Evolutionary conservation across 2,113 vertebrate species (phyloP).

Genomic region (Chroicocephalus ridibundus): DNA sequence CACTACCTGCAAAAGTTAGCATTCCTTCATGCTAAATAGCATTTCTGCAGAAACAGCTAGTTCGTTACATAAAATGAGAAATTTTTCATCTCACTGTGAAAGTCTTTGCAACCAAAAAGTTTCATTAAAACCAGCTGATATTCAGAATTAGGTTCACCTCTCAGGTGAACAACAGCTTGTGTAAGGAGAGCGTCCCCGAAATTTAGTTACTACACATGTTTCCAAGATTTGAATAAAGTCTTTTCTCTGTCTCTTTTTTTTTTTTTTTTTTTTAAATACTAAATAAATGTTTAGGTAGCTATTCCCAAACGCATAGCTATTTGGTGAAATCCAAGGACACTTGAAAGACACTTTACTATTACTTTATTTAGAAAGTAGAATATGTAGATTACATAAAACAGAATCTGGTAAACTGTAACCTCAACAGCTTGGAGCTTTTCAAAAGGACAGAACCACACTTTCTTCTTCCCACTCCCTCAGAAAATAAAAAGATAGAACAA

Average conservation of each 20-base stretch:
- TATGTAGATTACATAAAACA: constrained; percentile 34
- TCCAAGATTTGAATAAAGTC: background rate
- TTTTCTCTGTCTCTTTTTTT: background rate
- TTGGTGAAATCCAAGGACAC: background rate
- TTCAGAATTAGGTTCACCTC: background rate
- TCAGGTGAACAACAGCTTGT: background rate
- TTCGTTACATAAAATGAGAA: background rate
- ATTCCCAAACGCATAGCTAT: background rate
- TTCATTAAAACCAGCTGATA: background rate
- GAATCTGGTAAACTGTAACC: constrained; percentile 15
- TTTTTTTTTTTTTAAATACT: background rate
- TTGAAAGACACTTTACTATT: background rate
- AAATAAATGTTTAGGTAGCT: background rate
- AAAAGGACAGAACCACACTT: constrained; percentile 8
- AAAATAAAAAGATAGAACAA: background rate
- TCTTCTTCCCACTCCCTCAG: background rate
- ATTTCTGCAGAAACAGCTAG: background rate
- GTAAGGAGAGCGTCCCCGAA: background rate
- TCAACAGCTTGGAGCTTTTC: constrained; percentile 9
- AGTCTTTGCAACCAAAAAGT: background rate
- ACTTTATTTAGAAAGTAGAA: constrained; percentile 19
- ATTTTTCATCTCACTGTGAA: background rate
- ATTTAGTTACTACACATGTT: background rate
- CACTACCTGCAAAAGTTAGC: background rate
- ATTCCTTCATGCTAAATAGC: background rate